Evolutionary conservation across 2,797 vertebrate genomes (phyloP), one percentile per base, ranked within the genome.

Genomic region (Pangasius sanitwongsei): DNA sequence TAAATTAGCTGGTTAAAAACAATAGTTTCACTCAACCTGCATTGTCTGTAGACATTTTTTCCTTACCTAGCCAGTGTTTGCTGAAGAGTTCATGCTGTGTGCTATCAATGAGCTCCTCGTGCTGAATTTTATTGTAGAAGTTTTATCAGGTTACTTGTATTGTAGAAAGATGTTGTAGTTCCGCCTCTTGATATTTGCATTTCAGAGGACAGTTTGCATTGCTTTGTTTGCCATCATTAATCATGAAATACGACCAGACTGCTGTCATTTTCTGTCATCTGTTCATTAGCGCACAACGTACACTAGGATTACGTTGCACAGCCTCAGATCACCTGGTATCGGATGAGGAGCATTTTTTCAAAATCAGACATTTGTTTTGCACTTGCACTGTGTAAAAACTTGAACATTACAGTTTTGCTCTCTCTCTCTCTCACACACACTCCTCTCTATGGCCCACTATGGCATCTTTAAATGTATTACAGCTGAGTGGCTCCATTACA

Each of bases 401-500:
- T 55, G 28, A 15, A 5, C 78, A 20, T 67, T 48, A 67, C 37
- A 1, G 12, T 70, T 53, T 31, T 55, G 15, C 15, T 31, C 3
- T 31, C 31, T 61, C 20, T 61, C 59, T 23, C 59, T 61, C 59
- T 61, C 59, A 34, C 77, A 55, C 50, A 7, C 25, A 31, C 28
- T 1, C 53, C 31, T 55, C 74, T 77, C 48, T n/a, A 78, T n/a
- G 44, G 48, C n/a, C 50, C 78, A 34, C 50, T 34, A 37, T 57
- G n/a, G 31, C 80, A 61, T 61, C 20, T 61, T 85, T 13, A 85
- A 85, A 44, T n/a, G 34, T 34, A 88, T 69, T 31, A 61, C 28
- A 72, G 28, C 34, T 28, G 53, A 70, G 53, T 48, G 41, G 63
- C 37, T 89, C n/a, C n/a, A 89, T 37, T 82, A 86, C 50, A 57